Evolutionary conservation across 2,113 vertebrate species (phyloP).

Genomic region (Suricata suricatta): DNA sequence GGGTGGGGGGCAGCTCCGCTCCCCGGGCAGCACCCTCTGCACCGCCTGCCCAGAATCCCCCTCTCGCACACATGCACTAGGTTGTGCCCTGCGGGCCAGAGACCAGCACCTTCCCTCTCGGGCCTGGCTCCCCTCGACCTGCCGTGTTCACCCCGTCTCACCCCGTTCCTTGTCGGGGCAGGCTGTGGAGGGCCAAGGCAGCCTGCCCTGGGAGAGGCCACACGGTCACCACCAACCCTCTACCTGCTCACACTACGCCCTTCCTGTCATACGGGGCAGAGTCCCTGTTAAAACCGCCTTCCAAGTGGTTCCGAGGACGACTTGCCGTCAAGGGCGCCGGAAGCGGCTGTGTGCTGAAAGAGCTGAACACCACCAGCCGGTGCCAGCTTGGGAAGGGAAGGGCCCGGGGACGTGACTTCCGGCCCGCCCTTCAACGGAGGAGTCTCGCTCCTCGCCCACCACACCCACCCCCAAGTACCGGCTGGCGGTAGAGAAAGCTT

Average conservation of each 20-base stretch:
- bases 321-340: neutral
- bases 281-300: neutral
- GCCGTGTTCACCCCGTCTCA: neutral
- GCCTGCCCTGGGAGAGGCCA: neutral
- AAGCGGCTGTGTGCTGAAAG: neutral
- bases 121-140: neutral
- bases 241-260: neutral
- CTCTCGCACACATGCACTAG: neutral
- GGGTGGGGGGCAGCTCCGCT: too few species aligned
- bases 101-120: neutral
- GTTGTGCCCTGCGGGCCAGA: neutral
- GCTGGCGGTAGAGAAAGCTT: neutral
- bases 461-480: neutral
- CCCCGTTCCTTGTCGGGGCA: neutral
- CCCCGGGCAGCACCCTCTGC: neutral
- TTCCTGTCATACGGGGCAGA: neutral
- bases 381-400: neutral
- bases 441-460: neutral
- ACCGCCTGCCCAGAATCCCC: neutral
- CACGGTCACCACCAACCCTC: neutral
- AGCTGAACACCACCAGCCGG: neutral
- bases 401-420: neutral
- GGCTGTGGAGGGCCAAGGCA: too few species aligned
- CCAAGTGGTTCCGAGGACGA: neutral
- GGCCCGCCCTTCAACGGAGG: neutral